These are phyloP conservation scores for Listronotus bonariensis DNA, from an alignment of 1,140 invertebrate genomes.

Conservation along the genomic window DNA sequence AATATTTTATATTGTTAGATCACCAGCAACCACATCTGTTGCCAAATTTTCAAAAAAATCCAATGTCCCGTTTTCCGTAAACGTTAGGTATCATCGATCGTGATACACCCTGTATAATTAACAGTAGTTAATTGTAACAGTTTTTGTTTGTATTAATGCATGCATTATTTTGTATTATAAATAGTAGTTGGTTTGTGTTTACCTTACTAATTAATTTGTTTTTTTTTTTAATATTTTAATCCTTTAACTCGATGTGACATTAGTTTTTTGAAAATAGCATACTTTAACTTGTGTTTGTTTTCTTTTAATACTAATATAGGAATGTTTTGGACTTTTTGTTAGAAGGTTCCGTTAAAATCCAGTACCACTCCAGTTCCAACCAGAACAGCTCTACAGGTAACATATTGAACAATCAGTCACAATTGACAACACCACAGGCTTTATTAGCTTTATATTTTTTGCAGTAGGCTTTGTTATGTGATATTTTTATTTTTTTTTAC, in stretches of 20 bases:
- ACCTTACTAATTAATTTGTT: constrained; percentile 8
- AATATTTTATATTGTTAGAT: too few species aligned
- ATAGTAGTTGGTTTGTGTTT: constrained; percentile 28
- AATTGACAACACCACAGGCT: constrained; percentile 29
- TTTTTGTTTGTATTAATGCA: neutral
- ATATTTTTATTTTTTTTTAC: too few species aligned
- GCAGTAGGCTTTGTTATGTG: too few species aligned
- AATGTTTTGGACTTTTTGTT: constrained; percentile 33
- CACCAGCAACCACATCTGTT: too few species aligned
- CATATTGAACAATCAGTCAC: constrained; percentile 37
- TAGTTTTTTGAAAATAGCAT: constrained; percentile 1
- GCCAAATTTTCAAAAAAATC: too few species aligned
- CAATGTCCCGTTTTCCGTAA: too few species aligned
- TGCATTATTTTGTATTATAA: neutral
- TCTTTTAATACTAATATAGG: constrained; percentile 16
- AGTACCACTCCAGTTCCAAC: constrained; percentile 46
- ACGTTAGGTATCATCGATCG: too few species aligned
- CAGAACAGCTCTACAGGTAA: constrained; percentile 54
- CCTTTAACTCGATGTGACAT: constrained; percentile 2
- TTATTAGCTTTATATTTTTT: constrained; percentile 13
- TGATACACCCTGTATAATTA: too few species aligned
- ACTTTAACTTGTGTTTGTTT: constrained; percentile 16
- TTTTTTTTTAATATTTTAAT: neutral
- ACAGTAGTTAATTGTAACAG: too few species aligned
- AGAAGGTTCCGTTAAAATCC: constrained; percentile 48